Base-by-base conservation (phyloP, 2,113 vertebrate genomes). In the Polyodon spathula region DNA sequence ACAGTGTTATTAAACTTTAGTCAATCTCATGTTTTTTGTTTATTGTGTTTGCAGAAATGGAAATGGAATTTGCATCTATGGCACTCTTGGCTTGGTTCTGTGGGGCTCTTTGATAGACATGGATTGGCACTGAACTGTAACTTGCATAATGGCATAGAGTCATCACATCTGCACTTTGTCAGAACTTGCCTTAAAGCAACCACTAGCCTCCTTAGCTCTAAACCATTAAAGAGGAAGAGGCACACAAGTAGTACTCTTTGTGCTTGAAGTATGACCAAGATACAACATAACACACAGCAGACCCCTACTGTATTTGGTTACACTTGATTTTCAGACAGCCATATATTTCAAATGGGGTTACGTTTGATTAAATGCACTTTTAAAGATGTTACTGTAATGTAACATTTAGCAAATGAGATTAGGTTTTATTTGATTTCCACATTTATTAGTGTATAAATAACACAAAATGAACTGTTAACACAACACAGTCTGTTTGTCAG, bases 151-250 rank as follows among this genome's bases (percentile, higher is more conserved):
- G 12, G 48, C 12, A 11, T 11, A n/a, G 12, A 50, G 48, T n/a
- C 48, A 50, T 50, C 15, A 50, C 48, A 50, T 50, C 15, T 50
- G 48, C 12, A n/a, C 48, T 50, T 14, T 50, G 48, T 50, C 48
- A 50, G 48, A 50, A 50, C 48, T 50, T 14, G 48, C 48, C 48
- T 50, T 50, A 11, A n/a, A 14, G 48, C 48, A 4, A n/a, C 5
- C 12, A 44, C 48, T 50, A 6, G 48, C 48, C 15, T 50, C 15
- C 48, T n/a, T 11, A 14, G 12, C 15, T 5, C 12, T n/a, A n/a
- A 14, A 11, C 5, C 2, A 6, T 6, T 1, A 50, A n/a, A n/a
- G 48, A 50, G 48, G 48, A 14, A 50, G 14, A 50, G 5, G 5
- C 6, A 50, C 48, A 50, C 48, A 50, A 11, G 12, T 50, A 50